Conservation (phyloP, 2,113 vertebrate species). For the Lates calcarifer region DNA sequence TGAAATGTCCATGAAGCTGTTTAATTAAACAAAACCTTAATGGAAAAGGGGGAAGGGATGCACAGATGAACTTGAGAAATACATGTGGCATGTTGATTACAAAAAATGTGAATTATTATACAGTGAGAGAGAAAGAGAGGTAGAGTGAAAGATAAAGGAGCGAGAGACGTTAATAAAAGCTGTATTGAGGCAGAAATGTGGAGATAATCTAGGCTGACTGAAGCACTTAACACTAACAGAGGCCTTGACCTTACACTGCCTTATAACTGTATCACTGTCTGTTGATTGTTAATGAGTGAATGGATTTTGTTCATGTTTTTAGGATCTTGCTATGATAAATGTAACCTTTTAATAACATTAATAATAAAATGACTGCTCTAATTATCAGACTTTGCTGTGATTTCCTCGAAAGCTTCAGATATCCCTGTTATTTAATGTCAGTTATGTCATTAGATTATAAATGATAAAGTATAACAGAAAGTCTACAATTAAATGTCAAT, state of each 20-base stretch:
- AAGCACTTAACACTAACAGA: slow-evolving; percentile 3
- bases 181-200: background rate
- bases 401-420: background rate
- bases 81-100: background rate
- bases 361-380: slow-evolving; percentile 15
- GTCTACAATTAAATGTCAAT: too few species aligned
- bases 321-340: slow-evolving; percentile 3
- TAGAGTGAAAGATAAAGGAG: background rate
- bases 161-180: slow-evolving; percentile 1
- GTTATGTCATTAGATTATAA: too few species aligned
- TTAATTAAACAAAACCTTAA: background rate
- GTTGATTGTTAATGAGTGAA: background rate
- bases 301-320: slow-evolving; percentile 1
- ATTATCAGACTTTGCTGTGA: background rate
- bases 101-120: background rate
- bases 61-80: background rate
- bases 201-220: background rate
- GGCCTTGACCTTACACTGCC: slow-evolving; percentile 14
- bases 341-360: slow-evolving; percentile 12
- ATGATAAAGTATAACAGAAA: too few species aligned
- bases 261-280: slow-evolving; percentile 9
- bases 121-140: background rate
- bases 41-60: background rate
- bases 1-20: background rate
- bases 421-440: background rate